Evolutionary conservation across 2,888 invertebrate genomes (phyloP).

Genomic region (Drosophila pegasa): DNA sequence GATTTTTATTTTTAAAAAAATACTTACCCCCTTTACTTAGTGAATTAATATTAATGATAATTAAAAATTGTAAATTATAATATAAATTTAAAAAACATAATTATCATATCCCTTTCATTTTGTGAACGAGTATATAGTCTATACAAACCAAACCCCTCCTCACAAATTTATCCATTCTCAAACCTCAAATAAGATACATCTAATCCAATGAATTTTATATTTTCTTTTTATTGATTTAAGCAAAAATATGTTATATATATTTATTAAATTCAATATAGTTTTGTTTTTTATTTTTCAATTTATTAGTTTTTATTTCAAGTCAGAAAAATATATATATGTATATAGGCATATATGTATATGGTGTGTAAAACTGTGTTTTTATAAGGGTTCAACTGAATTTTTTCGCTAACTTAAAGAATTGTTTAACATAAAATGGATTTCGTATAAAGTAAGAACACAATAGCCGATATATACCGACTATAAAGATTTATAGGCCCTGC

Average conservation of each 20-base stretch:
- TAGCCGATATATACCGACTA: slow-evolving; percentile 44
- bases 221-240: slow-evolving; percentile 58
- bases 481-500: slow-evolving; percentile 47
- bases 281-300: slow-evolving; percentile 20
- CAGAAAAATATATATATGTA: slow-evolving; percentile 64
- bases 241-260: slow-evolving; percentile 56
- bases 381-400: slow-evolving; percentile 46
- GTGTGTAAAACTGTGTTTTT: slow-evolving; percentile 55
- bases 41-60: too few species aligned
- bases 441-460: slow-evolving; percentile 45
- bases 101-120: too few species aligned
- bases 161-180: not conserved
- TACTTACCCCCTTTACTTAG: too few species aligned
- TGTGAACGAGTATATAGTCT: too few species aligned
- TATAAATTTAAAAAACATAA: too few species aligned
- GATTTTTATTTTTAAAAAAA: too few species aligned
- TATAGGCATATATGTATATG: slow-evolving; percentile 38
- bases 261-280: slow-evolving; percentile 48
- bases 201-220: not conserved
- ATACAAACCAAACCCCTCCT: too few species aligned
- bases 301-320: slow-evolving; percentile 61
- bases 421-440: slow-evolving; percentile 50
- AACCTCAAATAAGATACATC: not conserved
- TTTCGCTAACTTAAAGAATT: slow-evolving; percentile 46
- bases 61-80: too few species aligned